A percentile compares a stretch with the other conserved stretches of the same genome.
phyloP scores from a whole-genome alignment of 37 sponge, comb jelly and placozoan species.

The Mnemiopsis leidyi region DNA sequence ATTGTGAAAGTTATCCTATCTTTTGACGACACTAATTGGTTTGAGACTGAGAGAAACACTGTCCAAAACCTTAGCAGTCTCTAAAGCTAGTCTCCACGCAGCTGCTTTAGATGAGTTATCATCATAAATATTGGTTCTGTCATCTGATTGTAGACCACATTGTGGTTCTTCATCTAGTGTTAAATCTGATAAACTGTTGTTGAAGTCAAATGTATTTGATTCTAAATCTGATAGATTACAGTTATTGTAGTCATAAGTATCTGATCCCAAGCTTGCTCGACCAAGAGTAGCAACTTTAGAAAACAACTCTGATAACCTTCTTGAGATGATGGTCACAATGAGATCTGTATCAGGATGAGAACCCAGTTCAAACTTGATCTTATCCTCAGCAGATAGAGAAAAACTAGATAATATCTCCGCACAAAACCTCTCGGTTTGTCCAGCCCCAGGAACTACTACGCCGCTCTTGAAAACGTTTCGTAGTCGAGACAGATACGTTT shows the following conservation, averaged over 20 bases:
- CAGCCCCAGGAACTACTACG: neutral
- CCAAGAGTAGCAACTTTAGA: neutral
- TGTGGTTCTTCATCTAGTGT: neutral
- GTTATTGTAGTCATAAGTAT: too few relatives aligned
- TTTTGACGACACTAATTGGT: neutral
- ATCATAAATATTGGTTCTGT: neutral
- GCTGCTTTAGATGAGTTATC: neutral
- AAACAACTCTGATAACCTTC: neutral
- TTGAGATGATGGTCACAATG: neutral
- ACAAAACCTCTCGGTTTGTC: constrained; percentile 11
- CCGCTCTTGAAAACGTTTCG: neutral
- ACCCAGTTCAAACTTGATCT: neutral
- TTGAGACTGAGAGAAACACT: constrained; percentile 4
- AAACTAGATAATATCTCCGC: neutral
- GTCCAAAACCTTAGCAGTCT: constrained; percentile 13
- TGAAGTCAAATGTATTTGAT: neutral
- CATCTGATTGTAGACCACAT: neutral
- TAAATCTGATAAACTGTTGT: neutral
- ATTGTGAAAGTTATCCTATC: too few relatives aligned
- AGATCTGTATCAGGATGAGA: neutral
- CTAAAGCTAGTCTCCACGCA: constrained; percentile 10
- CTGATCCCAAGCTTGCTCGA: neutral
- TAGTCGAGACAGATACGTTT: neutral
- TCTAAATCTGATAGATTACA: neutral
- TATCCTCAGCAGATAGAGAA: neutral